A percentile compares a stretch with the other conserved stretches of the same genome.
Evolutionary conservation across 1,140 invertebrate species (phyloP).

Genomic region (Zeugodacus cucurbitae): DNA sequence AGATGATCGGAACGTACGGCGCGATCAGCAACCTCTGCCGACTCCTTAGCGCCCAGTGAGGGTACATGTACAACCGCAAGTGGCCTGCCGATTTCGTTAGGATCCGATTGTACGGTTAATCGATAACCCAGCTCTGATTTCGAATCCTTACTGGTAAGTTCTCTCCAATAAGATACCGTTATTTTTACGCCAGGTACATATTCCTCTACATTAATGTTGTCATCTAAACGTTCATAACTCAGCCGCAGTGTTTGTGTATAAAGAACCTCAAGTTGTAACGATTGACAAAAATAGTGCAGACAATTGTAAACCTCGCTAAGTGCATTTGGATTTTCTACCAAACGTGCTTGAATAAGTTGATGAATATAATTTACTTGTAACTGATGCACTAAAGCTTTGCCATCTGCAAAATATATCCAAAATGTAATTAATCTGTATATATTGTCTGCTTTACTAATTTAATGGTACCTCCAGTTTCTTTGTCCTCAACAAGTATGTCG

Average conservation of each 20-base stretch:
- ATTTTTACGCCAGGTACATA: slow-evolving; percentile 90
- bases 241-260: slow-evolving; percentile 93
- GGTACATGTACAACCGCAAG: slow-evolving; percentile 90
- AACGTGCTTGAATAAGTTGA: slow-evolving; percentile 87
- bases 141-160: slow-evolving; percentile 74
- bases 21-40: slow-evolving; percentile 79
- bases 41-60: slow-evolving; percentile 75
- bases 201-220: slow-evolving; percentile 92
- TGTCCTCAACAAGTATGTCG: slow-evolving; percentile 95
- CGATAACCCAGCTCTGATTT: slow-evolving; percentile 88
- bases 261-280: slow-evolving; percentile 92
- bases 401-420: slow-evolving; percentile 72
- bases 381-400: slow-evolving; percentile 92
- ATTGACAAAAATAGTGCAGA: slow-evolving; percentile 94
- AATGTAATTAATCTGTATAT: neutral
- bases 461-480: slow-evolving; percentile 86
- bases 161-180: slow-evolving; percentile 92
- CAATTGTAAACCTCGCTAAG: slow-evolving; percentile 87
- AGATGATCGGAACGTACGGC: slow-evolving; percentile 87
- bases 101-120: slow-evolving; percentile 89
- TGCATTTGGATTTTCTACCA: slow-evolving; percentile 85
- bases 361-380: slow-evolving; percentile 94
- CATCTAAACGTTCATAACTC: slow-evolving; percentile 87
- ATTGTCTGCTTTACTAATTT: neutral
- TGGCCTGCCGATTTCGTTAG: slow-evolving; percentile 81